Base-by-base conservation (phyloP, 2,888 invertebrate species). In the Sycophila texana region DNA sequence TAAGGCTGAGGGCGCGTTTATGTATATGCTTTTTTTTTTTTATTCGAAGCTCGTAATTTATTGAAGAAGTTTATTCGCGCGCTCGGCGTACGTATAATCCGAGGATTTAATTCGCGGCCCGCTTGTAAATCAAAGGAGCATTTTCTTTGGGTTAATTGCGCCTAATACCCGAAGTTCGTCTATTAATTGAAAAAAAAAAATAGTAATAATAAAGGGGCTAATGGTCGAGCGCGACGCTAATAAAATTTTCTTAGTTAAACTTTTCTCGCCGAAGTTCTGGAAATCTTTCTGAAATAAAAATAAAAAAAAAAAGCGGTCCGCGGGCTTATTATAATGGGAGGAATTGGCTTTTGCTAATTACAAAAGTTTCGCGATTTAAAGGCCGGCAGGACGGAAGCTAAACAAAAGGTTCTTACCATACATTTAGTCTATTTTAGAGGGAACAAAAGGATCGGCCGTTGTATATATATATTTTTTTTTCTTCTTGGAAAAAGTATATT, bases 281-380 rank as follows among this genome's bases (percentile, higher is more conserved):
- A 26, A 39, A 39, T 39, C 39, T 39, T 39, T 4, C 7, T 39
- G 4, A 39, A 39, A 39, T 7, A 39, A 39, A 39, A 39, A 39
- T 39, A 39, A 39, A 39, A 39, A 65, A 26, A n/a, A n/a, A n/a
- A n/a, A n/a, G n/a, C n/a, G 26, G 3, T 26, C 20, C 47, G 20
- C 39, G 65, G 51, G 26, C n/a, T 57, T 16, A 20, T 51, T 30
- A 47, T 73, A 63, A 55, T 20, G 39, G 26, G 20, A 20, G 57
- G 57, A 65, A 74, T 55, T 55, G 65, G 65, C 12, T 74, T 65
- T 63, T 26, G n/a, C 74, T 74, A 74, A 74, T 74, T 74, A 57
- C 74, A 5, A 16, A 74, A 74, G 53, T 74, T 74, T 57, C 47
- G 20, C 13, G 51, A 74, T 53, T 26, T 53, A 51, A 16, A 70